phyloP scores from a whole-genome alignment of 2,888 invertebrate genomes.

The Icerya purchasi region DNA sequence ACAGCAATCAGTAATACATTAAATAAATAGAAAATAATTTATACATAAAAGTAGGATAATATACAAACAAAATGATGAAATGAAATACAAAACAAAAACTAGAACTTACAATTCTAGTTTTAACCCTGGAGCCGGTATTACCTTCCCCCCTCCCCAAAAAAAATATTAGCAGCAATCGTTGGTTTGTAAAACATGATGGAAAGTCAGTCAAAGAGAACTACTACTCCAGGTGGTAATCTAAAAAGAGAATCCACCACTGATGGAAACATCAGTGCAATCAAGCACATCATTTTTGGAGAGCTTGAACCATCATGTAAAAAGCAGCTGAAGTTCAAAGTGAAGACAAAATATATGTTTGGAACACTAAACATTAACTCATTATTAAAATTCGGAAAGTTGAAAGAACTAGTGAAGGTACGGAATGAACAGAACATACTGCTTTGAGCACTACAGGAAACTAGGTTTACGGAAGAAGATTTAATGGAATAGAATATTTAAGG shows the following conservation, averaged over 20 bases:
- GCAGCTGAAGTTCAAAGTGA: not conserved
- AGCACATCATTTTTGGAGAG: not conserved
- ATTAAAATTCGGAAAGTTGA: not conserved
- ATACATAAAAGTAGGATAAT: too few species aligned
- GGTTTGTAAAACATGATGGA: too few species aligned
- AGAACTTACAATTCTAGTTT: too few species aligned
- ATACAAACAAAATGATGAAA: too few species aligned
- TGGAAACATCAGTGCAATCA: not conserved
- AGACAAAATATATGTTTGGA: not conserved
- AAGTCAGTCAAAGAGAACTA: too few species aligned
- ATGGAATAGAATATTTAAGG: not conserved
- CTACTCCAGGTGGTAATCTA: not conserved
- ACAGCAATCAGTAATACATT: too few species aligned
- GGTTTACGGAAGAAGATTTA: not conserved
- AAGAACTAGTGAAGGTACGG: not conserved
- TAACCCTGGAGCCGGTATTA: too few species aligned
- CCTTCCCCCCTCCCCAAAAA: too few species aligned
- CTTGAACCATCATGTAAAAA: not conserved
- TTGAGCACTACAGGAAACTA: not conserved
- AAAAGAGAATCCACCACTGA: not conserved
- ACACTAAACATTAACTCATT: not conserved
- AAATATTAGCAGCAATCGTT: too few species aligned
- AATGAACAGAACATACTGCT: not conserved
- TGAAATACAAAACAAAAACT: too few species aligned
- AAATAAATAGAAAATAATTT: too few species aligned